Conservation (phyloP, 2,113 vertebrate species). For the Regulus satrapa region DNA sequence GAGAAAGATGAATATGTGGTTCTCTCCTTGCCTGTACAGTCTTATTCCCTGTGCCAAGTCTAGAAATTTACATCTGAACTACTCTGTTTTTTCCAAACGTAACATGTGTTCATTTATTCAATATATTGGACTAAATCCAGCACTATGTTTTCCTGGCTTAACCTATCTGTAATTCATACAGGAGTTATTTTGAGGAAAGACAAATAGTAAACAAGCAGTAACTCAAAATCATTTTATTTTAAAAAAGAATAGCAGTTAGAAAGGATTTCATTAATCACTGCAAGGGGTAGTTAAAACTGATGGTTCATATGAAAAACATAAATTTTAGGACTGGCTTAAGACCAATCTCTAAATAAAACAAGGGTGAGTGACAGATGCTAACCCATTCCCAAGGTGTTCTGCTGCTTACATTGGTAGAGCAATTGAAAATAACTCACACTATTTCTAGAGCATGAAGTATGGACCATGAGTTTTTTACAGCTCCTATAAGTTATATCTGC, state of each 20-base stretch:
- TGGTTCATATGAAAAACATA: neutral
- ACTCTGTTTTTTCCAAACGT: neutral
- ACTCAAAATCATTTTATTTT: neutral
- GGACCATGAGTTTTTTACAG: neutral
- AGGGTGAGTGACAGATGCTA: slow-evolving; percentile 10
- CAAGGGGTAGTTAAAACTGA: neutral
- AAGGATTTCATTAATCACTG: neutral
- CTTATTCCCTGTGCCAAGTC: neutral
- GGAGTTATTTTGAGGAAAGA: neutral
- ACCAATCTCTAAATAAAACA: neutral
- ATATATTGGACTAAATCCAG: neutral
- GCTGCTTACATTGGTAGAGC: neutral
- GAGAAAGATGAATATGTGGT: neutral
- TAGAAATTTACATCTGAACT: neutral
- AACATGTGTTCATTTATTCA: neutral
- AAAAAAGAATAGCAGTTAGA: neutral
- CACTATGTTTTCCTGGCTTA: neutral
- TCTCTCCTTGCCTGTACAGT: neutral
- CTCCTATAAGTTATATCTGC: neutral
- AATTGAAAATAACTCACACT: slow-evolving; percentile 8
- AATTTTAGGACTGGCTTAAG: neutral
- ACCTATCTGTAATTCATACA: neutral
- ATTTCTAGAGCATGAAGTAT: neutral
- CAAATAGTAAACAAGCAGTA: neutral
- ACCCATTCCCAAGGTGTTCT: neutral